Conservation (phyloP, 2,888 invertebrate genomes). For the Sipha maydis region DNA sequence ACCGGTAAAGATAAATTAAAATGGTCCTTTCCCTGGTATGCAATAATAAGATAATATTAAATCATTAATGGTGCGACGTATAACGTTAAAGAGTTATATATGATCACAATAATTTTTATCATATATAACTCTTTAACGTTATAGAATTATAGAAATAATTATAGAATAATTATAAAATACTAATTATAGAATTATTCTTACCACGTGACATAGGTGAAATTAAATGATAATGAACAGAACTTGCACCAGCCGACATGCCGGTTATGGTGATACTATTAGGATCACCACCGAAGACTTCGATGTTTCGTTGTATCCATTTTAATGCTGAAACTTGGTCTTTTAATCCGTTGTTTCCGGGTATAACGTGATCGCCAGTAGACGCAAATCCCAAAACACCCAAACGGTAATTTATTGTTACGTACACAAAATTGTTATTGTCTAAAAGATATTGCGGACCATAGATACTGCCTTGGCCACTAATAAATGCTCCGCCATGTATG, state of each 20-base stretch:
- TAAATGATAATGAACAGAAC: slow-evolving; percentile 66
- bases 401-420: slow-evolving; percentile 67
- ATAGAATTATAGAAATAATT: too few relatives aligned
- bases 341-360: slow-evolving; percentile 66
- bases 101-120: too few relatives aligned
- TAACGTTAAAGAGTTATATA: not conserved
- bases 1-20: too few relatives aligned
- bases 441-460: slow-evolving; percentile 38
- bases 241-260: slow-evolving; percentile 67
- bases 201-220: slow-evolving; percentile 66
- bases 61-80: too few relatives aligned
- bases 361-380: slow-evolving; percentile 65
- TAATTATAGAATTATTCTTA: too few relatives aligned
- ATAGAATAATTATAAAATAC: too few relatives aligned
- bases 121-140: too few relatives aligned
- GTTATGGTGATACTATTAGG: slow-evolving; percentile 66
- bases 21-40: too few relatives aligned
- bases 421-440: slow-evolving; percentile 65
- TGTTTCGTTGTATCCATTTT: slow-evolving; percentile 66
- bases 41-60: too few relatives aligned
- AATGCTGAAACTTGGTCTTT: slow-evolving; percentile 66
- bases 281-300: slow-evolving; percentile 66
- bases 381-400: slow-evolving; percentile 67
- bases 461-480: slow-evolving; percentile 63
- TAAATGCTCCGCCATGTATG: slow-evolving; percentile 66